A percentile compares a stretch with the other conserved stretches of the same genome.
phyloP scores from a whole-genome alignment of 2,113 vertebrate genomes.

The Cyprinodon variegatus region DNA sequence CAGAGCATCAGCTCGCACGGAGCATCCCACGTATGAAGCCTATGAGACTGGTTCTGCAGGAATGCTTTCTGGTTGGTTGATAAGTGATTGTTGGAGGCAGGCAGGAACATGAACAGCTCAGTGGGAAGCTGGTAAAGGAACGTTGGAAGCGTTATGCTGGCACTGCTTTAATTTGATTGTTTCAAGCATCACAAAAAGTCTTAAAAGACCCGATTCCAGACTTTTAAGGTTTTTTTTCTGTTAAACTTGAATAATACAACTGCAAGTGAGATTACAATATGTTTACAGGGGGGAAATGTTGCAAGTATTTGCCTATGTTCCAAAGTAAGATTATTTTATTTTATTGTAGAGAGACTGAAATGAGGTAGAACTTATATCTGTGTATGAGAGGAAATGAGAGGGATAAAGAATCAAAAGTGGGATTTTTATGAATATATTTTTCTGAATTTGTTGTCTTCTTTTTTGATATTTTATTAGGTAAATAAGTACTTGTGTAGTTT shows the following conservation, averaged over 20 bases:
- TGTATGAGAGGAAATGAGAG: background rate
- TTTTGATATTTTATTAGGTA: background rate
- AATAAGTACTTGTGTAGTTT: slow-evolving; percentile 26
- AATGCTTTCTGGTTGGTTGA: slow-evolving; percentile 4
- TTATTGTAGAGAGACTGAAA: slow-evolving; percentile 24
- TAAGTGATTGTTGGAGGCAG: slow-evolving; percentile 9
- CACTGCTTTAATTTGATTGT: background rate
- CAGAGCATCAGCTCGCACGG: slow-evolving; percentile 4
- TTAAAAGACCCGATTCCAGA: background rate
- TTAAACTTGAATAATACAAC: background rate
- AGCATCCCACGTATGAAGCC: background rate
- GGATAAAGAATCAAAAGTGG: background rate
- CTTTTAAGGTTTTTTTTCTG: background rate
- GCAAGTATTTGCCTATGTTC: background rate
- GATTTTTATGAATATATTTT: background rate
- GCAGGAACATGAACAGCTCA: background rate
- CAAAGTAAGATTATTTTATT: background rate
- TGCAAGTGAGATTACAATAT: too few relatives aligned
- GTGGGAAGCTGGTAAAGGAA: background rate
- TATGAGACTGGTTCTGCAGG: background rate
- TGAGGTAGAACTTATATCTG: background rate
- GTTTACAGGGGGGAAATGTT: background rate
- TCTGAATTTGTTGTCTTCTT: background rate
- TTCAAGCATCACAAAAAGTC: background rate
- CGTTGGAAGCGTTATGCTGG: background rate